These are phyloP conservation scores for Catharus ustulatus DNA, from an alignment of 2,797 vertebrate genomes.

Conservation along the genomic window DNA sequence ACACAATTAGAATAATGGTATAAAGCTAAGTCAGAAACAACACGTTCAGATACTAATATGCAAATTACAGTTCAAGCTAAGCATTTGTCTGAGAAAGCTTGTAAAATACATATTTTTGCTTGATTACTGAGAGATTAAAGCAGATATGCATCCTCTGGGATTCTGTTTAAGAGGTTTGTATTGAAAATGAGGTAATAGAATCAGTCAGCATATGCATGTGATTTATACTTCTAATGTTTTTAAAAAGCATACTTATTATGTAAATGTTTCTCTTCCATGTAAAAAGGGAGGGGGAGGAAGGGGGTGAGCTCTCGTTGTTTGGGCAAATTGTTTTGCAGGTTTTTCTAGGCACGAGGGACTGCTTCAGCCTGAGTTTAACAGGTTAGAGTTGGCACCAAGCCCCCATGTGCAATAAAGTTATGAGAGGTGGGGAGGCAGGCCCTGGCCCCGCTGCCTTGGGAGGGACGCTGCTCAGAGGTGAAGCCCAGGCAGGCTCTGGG, in stretches of 20 bases:
- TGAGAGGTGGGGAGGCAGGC: not conserved
- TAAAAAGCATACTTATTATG: not conserved
- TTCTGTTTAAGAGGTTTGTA: not conserved
- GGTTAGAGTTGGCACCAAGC: not conserved
- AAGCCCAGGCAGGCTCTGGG: too few relatives aligned
- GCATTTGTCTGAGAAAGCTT: not conserved
- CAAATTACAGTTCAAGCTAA: not conserved
- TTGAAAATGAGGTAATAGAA: not conserved
- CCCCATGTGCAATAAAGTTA: fast-evolving
- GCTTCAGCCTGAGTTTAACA: not conserved
- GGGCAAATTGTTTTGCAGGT: not conserved
- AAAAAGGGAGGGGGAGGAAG: not conserved
- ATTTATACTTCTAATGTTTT: not conserved
- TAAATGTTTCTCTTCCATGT: not conserved
- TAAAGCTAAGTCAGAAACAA: not conserved
- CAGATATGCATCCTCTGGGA: not conserved
- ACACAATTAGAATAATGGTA: not conserved
- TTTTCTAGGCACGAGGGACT: not conserved
- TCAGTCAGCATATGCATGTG: not conserved
- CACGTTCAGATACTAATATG: not conserved
- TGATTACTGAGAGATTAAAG: not conserved
- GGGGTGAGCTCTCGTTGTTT: not conserved
- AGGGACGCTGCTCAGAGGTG: fast-evolving
- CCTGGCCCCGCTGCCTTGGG: fast-evolving
- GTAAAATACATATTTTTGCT: not conserved